phyloP scores from a whole-genome alignment of 2,888 invertebrate genomes.

The Colletes collaris region DNA sequence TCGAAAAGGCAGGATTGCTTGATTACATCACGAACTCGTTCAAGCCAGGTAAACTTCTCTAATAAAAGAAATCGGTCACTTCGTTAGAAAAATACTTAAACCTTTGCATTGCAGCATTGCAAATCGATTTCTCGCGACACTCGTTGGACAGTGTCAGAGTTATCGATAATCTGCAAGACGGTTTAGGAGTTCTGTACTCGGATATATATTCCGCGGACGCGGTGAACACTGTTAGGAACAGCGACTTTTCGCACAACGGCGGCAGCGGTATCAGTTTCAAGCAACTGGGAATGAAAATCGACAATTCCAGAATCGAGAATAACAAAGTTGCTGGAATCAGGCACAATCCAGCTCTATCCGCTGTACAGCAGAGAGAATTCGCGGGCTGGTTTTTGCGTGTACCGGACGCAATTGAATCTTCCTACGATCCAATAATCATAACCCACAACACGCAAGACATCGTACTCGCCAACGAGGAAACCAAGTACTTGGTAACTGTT shows the following conservation, averaged over 20 bases:
- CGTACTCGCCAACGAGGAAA: conserved; percentile 88
- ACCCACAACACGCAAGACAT: conserved; percentile 87
- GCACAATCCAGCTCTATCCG: conserved; percentile 94
- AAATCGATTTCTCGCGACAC: conserved; percentile 93
- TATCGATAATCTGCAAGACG: conserved; percentile 94
- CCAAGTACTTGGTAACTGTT: conserved; percentile 92
- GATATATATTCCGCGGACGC: conserved; percentile 95
- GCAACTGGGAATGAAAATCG: conserved; percentile 92
- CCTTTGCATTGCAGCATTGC: conserved; percentile 86
- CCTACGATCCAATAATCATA: conserved; percentile 89
- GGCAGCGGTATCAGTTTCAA: conserved; percentile 96
- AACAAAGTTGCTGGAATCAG: conserved; percentile 95
- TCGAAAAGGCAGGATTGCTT: conserved; percentile 96
- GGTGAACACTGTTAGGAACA: conserved; percentile 92
- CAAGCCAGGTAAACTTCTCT: conserved; percentile 86
- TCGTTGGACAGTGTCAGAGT: conserved; percentile 92
- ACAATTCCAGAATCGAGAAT: conserved; percentile 91
- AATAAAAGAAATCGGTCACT: neutral
- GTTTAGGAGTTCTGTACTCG: conserved; percentile 96
- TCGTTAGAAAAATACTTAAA: neutral
- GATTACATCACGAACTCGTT: conserved; percentile 95
- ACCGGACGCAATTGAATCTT: conserved; percentile 87
- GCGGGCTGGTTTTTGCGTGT: conserved; percentile 94
- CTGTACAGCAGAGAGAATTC: conserved; percentile 93
- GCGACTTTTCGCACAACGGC: conserved; percentile 92